These are phyloP conservation scores for Triplophysa rosa DNA, from an alignment of 2,113 vertebrate species.

Conservation along the genomic window DNA sequence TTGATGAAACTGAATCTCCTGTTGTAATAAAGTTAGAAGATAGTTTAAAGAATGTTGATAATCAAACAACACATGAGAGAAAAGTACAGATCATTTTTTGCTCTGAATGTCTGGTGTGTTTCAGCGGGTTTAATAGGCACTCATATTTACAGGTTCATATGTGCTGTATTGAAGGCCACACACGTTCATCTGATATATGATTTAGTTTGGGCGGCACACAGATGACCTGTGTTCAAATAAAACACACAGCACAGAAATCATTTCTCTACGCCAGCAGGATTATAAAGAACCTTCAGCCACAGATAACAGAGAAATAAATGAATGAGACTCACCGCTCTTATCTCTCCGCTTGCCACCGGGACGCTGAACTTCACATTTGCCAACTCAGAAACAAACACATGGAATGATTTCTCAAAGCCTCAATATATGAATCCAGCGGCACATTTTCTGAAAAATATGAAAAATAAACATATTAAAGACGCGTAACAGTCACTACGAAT, in stretches of 20 bases:
- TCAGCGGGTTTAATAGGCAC: slow-evolving; percentile 31
- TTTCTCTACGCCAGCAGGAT: slow-evolving; percentile 53
- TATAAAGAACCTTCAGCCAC: slow-evolving; percentile 57
- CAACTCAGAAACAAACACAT: slow-evolving; percentile 65
- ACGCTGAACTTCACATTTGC: slow-evolving; percentile 72
- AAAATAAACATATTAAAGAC: too few species aligned
- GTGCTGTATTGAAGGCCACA: slow-evolving; percentile 39
- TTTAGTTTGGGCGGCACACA: not conserved
- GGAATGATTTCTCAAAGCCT: slow-evolving; percentile 57
- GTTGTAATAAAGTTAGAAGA: too few species aligned
- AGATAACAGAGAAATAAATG: slow-evolving; percentile 75
- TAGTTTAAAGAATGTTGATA: too few species aligned
- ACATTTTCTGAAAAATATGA: slow-evolving; percentile 33
- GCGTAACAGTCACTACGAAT: too few species aligned
- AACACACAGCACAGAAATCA: not conserved
- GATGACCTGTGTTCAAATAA: not conserved
- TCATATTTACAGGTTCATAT: slow-evolving; percentile 36
- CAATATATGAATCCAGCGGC: slow-evolving; percentile 29
- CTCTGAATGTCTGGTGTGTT: too few species aligned
- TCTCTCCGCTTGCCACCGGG: slow-evolving; percentile 59
- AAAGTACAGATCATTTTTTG: too few species aligned
- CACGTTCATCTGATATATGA: slow-evolving; percentile 12
- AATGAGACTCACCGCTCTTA: slow-evolving; percentile 63
- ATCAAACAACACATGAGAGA: too few species aligned
- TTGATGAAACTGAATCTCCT: too few species aligned